These are phyloP conservation scores for Gymnoscopelus microlampas DNA, from an alignment of 2,797 vertebrate species.

Conservation along the genomic window DNA sequence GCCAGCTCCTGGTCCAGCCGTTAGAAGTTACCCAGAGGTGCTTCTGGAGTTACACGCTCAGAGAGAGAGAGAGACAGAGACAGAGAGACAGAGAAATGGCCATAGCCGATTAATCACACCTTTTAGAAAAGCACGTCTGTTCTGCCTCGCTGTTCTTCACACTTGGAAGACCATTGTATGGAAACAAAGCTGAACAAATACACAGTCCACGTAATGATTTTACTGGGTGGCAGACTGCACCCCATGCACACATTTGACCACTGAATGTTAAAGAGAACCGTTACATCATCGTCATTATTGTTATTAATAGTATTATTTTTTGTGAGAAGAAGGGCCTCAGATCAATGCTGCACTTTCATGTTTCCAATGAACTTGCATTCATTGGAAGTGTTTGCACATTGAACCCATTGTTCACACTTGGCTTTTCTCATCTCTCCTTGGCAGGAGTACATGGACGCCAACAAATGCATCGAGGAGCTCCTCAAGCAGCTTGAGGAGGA, in stretches of 20 bases:
- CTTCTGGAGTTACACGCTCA: slow-evolving; percentile 70
- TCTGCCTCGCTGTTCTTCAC: slow-evolving; percentile 39
- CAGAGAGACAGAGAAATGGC: slow-evolving; percentile 10
- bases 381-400: slow-evolving; percentile 12
- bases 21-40: slow-evolving; percentile 68
- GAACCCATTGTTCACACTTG: slow-evolving; percentile 41
- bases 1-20: slow-evolving; percentile 43
- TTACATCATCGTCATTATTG: slow-evolving; percentile 9
- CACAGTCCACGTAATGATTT: slow-evolving; percentile 14
- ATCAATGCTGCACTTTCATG: slow-evolving; percentile 8
- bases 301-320: slow-evolving; percentile 5
- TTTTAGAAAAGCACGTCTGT: slow-evolving; percentile 31
- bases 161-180: slow-evolving; percentile 24
- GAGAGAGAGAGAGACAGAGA: slow-evolving; percentile 7
- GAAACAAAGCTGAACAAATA: slow-evolving; percentile 36
- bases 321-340: not conserved
- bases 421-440: slow-evolving; percentile 38
- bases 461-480: slow-evolving; percentile 89
- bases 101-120: slow-evolving; percentile 61
- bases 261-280: not conserved
- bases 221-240: not conserved
- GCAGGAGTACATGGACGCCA: slow-evolving; percentile 91
- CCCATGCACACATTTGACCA: not conserved
- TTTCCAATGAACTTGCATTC: slow-evolving; percentile 24
- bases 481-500: slow-evolving; percentile 90